These are phyloP conservation scores for Plectus sambesii DNA, from an alignment of 1,140 invertebrate genomes.

Conservation along the genomic window DNA sequence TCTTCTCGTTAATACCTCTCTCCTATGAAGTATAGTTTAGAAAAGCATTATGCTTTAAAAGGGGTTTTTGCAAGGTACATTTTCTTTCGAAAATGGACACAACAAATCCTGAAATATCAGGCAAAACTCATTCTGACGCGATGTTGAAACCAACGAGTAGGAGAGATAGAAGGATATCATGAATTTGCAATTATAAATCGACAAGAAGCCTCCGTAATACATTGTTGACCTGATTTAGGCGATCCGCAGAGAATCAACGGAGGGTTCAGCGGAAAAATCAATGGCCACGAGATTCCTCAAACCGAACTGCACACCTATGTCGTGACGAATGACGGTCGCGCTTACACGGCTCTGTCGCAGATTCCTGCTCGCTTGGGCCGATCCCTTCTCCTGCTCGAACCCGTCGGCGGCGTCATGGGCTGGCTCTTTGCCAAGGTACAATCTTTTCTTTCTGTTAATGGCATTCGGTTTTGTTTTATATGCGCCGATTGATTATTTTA, in stretches of 20 bases:
- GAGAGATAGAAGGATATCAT: too few species aligned
- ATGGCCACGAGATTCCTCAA: constrained; percentile 61
- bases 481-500: background rate
- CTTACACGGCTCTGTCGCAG: constrained; percentile 76
- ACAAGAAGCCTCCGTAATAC: too few species aligned
- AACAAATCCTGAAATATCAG: background rate
- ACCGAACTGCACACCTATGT: constrained; percentile 83
- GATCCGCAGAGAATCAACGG: constrained; percentile 71
- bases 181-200: too few species aligned
- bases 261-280: constrained; percentile 65
- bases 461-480: background rate
- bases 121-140: too few species aligned
- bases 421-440: constrained; percentile 77
- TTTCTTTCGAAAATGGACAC: too few species aligned
- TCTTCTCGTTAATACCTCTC: too few species aligned
- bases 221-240: constrained; percentile 55
- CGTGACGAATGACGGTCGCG: constrained; percentile 70
- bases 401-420: constrained; percentile 66
- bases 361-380: constrained; percentile 62
- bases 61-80: constrained; percentile 10
- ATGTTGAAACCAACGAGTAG: too few species aligned
- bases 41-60: background rate
- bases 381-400: constrained; percentile 64
- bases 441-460: background rate
- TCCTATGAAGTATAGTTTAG: too few species aligned